Conservation (phyloP, 2,888 invertebrate species). For the Odontothrips loti region DNA sequence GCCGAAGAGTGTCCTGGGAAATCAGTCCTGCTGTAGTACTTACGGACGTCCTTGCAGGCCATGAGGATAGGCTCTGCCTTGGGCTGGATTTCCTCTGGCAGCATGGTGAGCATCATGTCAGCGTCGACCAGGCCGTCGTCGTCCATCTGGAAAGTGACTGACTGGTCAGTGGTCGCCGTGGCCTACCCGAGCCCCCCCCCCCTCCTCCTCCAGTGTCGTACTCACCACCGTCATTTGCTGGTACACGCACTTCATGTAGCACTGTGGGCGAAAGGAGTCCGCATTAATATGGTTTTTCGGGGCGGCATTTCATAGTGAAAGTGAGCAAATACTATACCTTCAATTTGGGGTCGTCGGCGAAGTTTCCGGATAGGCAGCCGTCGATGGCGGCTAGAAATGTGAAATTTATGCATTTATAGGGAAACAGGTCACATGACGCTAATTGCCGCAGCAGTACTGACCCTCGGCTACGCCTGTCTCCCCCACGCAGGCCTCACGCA, state of each 20-base stretch:
- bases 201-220: not conserved
- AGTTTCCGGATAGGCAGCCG: not conserved
- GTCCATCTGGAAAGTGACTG: not conserved
- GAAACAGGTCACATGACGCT: not conserved
- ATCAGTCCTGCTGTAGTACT: too few relatives aligned
- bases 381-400: not conserved
- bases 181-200: too few relatives aligned
- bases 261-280: not conserved
- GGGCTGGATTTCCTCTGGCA: not conserved
- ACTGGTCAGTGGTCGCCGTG: not conserved
- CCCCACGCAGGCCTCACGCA: not conserved
- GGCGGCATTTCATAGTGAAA: not conserved
- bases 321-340: not conserved
- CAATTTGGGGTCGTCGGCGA: not conserved
- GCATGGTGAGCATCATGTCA: slow-evolving; percentile 7
- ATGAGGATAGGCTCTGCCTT: not conserved
- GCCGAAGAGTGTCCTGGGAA: too few relatives aligned
- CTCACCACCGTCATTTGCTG: slow-evolving; percentile 14
- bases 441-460: not conserved
- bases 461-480: not conserved
- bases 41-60: not conserved
- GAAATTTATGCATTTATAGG: not conserved
- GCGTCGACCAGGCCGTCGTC: not conserved
- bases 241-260: not conserved
- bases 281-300: not conserved